A percentile compares a stretch with the other conserved stretches of the same genome.
Conservation (phyloP, 1,140 invertebrate genomes). For the Ceratina japonica region DNA sequence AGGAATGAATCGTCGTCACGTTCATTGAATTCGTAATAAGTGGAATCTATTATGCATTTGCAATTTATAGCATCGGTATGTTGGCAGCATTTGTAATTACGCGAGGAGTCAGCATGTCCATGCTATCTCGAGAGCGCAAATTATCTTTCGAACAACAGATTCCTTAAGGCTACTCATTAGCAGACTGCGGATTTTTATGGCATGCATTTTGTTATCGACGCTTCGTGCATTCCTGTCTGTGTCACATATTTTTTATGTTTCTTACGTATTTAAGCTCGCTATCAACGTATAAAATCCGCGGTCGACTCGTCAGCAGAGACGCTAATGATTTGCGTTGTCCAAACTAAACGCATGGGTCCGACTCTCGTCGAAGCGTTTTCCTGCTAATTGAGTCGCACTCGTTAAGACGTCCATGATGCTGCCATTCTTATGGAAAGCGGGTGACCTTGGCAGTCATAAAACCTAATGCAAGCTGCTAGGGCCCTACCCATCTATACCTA, state of each 20-base stretch:
- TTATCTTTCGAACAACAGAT: no score
- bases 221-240: no score
- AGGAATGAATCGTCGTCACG: neutral
- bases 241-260: no score
- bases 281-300: no score
- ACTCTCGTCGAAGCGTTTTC: neutral
- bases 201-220: neutral
- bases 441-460: slow-evolving; percentile 52
- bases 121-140: no score
- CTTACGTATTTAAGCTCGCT: no score
- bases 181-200: no score
- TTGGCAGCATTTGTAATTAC: neutral
- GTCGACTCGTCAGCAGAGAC: no score
- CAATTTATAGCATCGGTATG: neutral
- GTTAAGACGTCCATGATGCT: slow-evolving; percentile 8
- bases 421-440: slow-evolving; percentile 52
- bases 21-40: neutral
- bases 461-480: slow-evolving; percentile 27
- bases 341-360: slow-evolving; percentile 1
- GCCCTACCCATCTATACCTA: neutral
- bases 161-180: no score
- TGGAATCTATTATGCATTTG: no score
- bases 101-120: slow-evolving; percentile 15
- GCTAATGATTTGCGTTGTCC: neutral
- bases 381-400: slow-evolving; percentile 40